Conservation (phyloP, 2,888 invertebrate species). For the Drosophila tanythrix region DNA sequence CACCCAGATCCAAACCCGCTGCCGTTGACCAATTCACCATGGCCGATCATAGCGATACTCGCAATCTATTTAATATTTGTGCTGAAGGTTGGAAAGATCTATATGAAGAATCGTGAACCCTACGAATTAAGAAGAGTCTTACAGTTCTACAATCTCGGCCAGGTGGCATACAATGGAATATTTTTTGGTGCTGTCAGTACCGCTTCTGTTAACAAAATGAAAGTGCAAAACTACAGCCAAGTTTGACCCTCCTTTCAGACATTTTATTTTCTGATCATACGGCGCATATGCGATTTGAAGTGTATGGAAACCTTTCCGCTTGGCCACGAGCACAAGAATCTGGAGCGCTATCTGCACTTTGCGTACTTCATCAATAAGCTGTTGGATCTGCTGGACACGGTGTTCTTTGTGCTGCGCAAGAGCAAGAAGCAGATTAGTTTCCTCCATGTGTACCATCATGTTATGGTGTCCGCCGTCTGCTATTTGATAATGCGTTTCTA, state of each 20-base stretch:
- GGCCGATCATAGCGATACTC: conserved; percentile 25
- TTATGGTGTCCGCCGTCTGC: conserved; percentile 89
- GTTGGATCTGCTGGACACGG: conserved; percentile 91
- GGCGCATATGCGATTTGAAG: conserved; percentile 25
- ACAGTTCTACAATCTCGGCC: conserved; percentile 41
- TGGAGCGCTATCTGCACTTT: conserved; percentile 61
- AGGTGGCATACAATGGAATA: conserved; percentile 40
- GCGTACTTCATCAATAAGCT: conserved; percentile 86
- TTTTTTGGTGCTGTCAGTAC: conserved; percentile 42
- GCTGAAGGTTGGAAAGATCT: conserved; percentile 30
- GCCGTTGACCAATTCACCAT: conserved; percentile 30
- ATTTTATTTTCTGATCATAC: conserved; percentile 39
- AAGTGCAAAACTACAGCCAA: not conserved
- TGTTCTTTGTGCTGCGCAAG: conserved; percentile 95
- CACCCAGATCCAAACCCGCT: conserved; percentile 30
- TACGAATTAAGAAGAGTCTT: conserved; percentile 33
- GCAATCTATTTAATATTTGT: conserved; percentile 41
- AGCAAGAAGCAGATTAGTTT: conserved; percentile 94
- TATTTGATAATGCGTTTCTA: conserved; percentile 92
- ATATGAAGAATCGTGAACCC: conserved; percentile 43
- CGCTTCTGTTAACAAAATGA: not conserved
- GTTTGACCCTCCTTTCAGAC: conserved; percentile 15
- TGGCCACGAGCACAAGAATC: conserved; percentile 31
- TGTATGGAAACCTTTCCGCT: conserved; percentile 50
- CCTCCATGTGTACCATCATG: conserved; percentile 95